A percentile compares a stretch with the other conserved stretches of the same genome.
Conservation (phyloP, 1,140 invertebrate species). For the Pseudomyrmex flavicornis region DNA sequence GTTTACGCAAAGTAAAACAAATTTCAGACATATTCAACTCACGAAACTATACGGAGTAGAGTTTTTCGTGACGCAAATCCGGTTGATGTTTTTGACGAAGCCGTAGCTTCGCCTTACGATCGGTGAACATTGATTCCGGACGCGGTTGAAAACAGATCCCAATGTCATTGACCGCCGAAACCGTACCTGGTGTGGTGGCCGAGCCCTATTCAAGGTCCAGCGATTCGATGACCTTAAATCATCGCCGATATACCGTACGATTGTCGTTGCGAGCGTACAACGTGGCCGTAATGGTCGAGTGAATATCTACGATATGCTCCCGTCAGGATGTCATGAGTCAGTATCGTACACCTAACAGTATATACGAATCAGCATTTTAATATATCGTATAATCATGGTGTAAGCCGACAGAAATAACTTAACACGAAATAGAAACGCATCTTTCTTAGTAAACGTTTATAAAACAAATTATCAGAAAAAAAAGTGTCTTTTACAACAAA, state of each 20-base stretch:
- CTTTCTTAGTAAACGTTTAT: neutral
- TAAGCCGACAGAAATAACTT: neutral
- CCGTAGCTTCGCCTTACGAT: neutral
- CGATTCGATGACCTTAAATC: slow-evolving; percentile 48
- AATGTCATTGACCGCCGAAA: slow-evolving; percentile 63
- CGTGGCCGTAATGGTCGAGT: slow-evolving; percentile 4
- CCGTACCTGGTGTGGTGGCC: neutral
- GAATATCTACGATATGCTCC: slow-evolving; percentile 6
- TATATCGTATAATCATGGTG: slow-evolving; percentile 30
- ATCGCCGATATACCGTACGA: slow-evolving; percentile 39
- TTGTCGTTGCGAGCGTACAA: slow-evolving; percentile 17
- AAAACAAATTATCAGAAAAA: neutral
- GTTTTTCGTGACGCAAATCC: slow-evolving; percentile 25
- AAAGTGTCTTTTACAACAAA: neutral
- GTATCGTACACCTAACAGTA: slow-evolving; percentile 34
- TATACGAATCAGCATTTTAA: slow-evolving; percentile 9
- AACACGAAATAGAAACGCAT: neutral
- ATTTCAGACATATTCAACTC: too few species aligned
- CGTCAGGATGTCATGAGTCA: slow-evolving; percentile 32
- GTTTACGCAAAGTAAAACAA: too few species aligned
- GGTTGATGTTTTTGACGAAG: neutral
- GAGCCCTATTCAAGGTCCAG: slow-evolving; percentile 57
- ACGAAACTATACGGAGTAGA: neutral
- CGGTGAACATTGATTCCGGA: slow-evolving; percentile 6
- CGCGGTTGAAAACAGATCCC: neutral